Base-by-base conservation (phyloP, 1,140 invertebrate species). In the Calosoma granatense region DNA sequence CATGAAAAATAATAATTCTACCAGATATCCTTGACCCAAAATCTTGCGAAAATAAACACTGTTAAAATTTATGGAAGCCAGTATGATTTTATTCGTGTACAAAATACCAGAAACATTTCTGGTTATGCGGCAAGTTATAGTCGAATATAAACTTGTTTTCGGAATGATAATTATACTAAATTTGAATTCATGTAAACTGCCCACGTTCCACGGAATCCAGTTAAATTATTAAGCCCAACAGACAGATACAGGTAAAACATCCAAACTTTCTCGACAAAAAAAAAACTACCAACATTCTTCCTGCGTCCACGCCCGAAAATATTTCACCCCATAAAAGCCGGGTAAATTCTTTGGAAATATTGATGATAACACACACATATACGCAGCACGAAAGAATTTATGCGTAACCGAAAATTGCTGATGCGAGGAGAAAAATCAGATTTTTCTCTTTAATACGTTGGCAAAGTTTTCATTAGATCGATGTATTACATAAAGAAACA, bases 401-500 rank as follows among this genome's bases (percentile, higher is more conserved):
- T 47, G 41, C 41, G 41, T 47, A 17, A 47, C 41, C 41, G 9
- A 47, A 47, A 47, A 17, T 9, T 47, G 9, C 9, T 17, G 41
- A 47, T 4, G 41, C 9, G 3, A 17, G 17, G 3, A 47, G 17
- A 47, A 47, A 9, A 47, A 47, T 47, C 41, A 47, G 3, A 47
- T 11, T 12, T 47, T 9, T 9, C 9, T 47, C 17, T 47, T 47
- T 47, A 11, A 12, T 47, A 12, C 17, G 6, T 47, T 47, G 3
- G 17, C 41, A 47, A 47, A 47, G 9, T 47, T 47, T 47, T 47
- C 41, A 47, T 47, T n/a, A 6, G 9, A 47, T 17, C 41, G 17
- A 47, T 12, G 41, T 47, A 47, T 12, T 47, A 47, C 41, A 47
- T 47, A 47, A 47, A 47, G 41, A 47, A 47, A 47, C 41, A 47